Evolutionary conservation across 1,140 invertebrate genomes (phyloP), one percentile per base, ranked within the genome.

Genomic region (Marisa cornuarietis): DNA sequence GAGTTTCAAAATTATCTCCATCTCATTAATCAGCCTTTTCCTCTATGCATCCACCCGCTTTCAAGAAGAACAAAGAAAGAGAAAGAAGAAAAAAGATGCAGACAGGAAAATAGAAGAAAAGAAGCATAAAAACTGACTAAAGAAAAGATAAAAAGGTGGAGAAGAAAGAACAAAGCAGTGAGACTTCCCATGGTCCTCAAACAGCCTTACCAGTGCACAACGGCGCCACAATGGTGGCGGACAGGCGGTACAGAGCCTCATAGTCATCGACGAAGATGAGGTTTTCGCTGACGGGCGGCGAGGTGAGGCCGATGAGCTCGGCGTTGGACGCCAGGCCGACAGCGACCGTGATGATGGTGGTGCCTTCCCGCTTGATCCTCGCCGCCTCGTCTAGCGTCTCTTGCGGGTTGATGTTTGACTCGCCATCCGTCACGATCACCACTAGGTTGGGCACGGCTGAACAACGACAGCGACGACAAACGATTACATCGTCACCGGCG

Each of bases 401-500:
- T 13, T 81, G 65, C 18, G 85, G 81, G 71, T 87, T 84, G n/a
- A 89, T 83, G 79, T 89, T 88, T 0, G 88, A 89, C 68, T 89
- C 83, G 13, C 88, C 88, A 71, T 89, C 88, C 49, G 87, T 89
- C 61, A 89, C 81, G 4, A 87, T 83, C 24, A 89, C 83, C 31
- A 87, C 76, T 16, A 89, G 79, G 80, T 89, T 89, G 8, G 85
- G 86, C 3, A 85, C 83, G 82, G 84, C 87, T 88, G 82, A 16
- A 80, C 76, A 69, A 14, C 74, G 10, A 76, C 31, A 63, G 1
- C 11, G 11, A 18, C 11, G 54, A 18, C 54, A 14, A 58, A 58
- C 54, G 54, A 18, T 58, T 4, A 58, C 3, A 58, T 58, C 54
- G 11, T 58, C 54, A 18, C 9, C 4, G 8, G 11, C 54, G 0